A percentile compares a stretch with the other conserved stretches of the same genome.
phyloP scores from a whole-genome alignment of 2,888 invertebrate species.

The Chironomus tentans region DNA sequence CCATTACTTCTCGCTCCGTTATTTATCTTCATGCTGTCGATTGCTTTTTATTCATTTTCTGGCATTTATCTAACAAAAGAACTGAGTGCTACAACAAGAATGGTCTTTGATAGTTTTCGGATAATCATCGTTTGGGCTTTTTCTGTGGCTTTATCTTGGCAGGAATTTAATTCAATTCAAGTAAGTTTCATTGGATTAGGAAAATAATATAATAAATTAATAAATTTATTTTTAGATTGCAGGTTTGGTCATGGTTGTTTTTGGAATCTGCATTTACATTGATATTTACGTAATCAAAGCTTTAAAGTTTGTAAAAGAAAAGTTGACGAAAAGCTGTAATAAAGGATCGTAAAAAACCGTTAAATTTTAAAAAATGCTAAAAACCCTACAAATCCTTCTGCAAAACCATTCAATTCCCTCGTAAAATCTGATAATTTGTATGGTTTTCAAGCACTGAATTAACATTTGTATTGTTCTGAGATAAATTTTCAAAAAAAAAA shows the following conservation, averaged over 20 bases:
- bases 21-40: slow-evolving; percentile 57
- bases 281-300: not conserved
- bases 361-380: too few relatives aligned
- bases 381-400: too few relatives aligned
- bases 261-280: not conserved
- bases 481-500: too few relatives aligned
- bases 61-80: slow-evolving; percentile 89
- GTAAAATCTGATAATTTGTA: too few relatives aligned
- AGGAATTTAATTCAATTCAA: slow-evolving; percentile 69
- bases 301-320: not conserved
- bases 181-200: slow-evolving; percentile 62
- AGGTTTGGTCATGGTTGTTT: not conserved
- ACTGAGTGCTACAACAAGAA: slow-evolving; percentile 81
- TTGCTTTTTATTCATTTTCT: slow-evolving; percentile 88
- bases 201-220: slow-evolving; percentile 37
- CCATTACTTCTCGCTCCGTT: slow-evolving; percentile 53
- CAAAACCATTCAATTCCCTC: too few relatives aligned
- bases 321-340: not conserved
- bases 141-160: slow-evolving; percentile 66
- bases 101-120: slow-evolving; percentile 78
- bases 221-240: not conserved
- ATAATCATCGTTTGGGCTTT: slow-evolving; percentile 83
- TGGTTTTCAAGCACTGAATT: too few relatives aligned
- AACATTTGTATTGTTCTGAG: too few relatives aligned
- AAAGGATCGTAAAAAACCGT: not conserved